Base-by-base conservation (phyloP, 2,797 vertebrate genomes). In the Hirundo rustica region DNA sequence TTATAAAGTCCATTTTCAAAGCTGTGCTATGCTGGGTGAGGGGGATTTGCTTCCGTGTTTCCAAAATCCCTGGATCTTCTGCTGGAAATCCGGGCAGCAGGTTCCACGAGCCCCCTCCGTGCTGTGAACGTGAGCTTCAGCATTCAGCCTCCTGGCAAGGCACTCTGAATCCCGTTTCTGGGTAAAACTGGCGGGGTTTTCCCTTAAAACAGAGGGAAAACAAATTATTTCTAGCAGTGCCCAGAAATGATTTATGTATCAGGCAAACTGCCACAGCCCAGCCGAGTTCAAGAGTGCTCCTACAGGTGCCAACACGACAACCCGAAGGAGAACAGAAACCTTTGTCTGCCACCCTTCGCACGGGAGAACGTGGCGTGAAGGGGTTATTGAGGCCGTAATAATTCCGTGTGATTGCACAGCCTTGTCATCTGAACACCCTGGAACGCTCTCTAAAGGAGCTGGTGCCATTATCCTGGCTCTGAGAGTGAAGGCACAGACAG, bases 281-380 rank as follows among this genome's bases (percentile, higher is more conserved):
- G 90, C 71, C 8, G 23, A 74, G 71, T 82, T 95, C 83, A 79
- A 20, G 74, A 83, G 85, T 5, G 1, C 67, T 92, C 67, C 57
- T 92, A 3, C 87, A 83, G 81, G 77, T 42, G 81, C 61, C 57
- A 83, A 34, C 87, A 66, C 0, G 70, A 88, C 67, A 64, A 11
- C 16, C 4, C 23, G 30, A 22, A 62, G 64, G 61, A 74, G 80
- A 81, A 68, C 30, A 87, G 77, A 36, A 87, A 30, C 72, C 58
- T 93, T 89, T 93, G 87, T 93, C 48, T 92, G 16, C 55, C 45
- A 19, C 81, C 83, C 70, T 94, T 92, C 93, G 23, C 71, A 40
- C 51, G 44, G 47, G 51, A n/a, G 90, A 89, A 75, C 4, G 0
- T 29, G 79, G 62, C 76, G 64, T 66, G 85, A 34, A 58, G 88